Conservation (phyloP, 2,797 vertebrate genomes). For the Scyliorhinus canicula region DNA sequence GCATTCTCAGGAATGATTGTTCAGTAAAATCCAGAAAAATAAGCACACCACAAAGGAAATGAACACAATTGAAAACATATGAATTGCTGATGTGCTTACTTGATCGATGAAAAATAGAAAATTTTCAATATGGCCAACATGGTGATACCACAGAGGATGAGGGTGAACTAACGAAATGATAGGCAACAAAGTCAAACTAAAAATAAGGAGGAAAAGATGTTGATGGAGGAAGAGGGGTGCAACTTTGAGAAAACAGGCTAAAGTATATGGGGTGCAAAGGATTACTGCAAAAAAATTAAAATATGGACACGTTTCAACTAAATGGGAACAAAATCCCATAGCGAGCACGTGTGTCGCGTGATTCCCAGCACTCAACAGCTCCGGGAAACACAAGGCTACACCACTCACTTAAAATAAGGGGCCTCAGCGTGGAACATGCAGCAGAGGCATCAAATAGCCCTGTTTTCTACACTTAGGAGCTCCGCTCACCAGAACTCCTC, state of each 20-base stretch:
- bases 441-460: too few species aligned
- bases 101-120: not conserved
- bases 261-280: not conserved
- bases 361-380: too few species aligned
- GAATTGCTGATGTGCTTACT: not conserved
- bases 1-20: not conserved
- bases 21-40: not conserved
- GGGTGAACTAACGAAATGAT: not conserved
- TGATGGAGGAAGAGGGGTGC: not conserved
- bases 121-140: not conserved
- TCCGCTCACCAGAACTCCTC: too few species aligned
- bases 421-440: too few species aligned
- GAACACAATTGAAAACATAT: not conserved
- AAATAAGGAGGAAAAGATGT: not conserved
- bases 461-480: too few species aligned
- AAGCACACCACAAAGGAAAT: not conserved
- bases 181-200: not conserved
- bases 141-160: not conserved
- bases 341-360: too few species aligned
- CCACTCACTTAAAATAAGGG: too few species aligned
- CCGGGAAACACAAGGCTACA: too few species aligned
- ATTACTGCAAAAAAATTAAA: slow-evolving; percentile 11
- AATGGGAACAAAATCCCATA: too few species aligned
- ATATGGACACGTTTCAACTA: too few species aligned
- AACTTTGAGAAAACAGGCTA: not conserved